These are phyloP conservation scores for Hydrozoanthus tunicans DNA, from an alignment of 64 coral and sea anemone genomes.

Conservation along the genomic window DNA sequence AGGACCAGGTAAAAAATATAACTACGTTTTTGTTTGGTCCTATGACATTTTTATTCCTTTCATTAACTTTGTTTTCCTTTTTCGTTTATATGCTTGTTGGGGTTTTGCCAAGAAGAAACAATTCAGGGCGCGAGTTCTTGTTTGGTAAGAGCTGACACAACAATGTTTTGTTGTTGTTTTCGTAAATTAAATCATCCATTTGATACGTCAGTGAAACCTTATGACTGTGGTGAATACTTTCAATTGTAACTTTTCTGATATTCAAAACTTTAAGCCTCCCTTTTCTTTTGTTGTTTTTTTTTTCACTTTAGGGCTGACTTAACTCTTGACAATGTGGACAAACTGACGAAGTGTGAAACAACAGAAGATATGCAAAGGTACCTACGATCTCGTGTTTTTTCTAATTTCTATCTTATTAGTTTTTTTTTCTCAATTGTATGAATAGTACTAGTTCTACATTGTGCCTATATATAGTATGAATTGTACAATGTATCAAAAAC, in stretches of 20 bases:
- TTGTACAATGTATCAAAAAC: too few relatives aligned
- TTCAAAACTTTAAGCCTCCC: not conserved
- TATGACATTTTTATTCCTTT: not conserved
- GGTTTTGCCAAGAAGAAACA: constrained; percentile 29
- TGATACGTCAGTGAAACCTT: too few relatives aligned
- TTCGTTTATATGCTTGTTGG: not conserved
- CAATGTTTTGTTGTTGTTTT: not conserved
- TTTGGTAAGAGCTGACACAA: constrained; percentile 27
- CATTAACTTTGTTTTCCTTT: not conserved
- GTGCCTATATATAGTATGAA: too few relatives aligned
- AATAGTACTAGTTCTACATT: too few relatives aligned
- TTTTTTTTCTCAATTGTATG: too few relatives aligned
- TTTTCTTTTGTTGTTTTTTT: not conserved
- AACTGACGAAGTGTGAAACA: constrained; percentile 35
- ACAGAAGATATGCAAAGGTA: constrained; percentile 24
- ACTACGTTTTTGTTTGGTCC: not conserved
- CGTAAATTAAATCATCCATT: not conserved
- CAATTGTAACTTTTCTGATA: not conserved
- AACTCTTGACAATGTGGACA: constrained; percentile 30
- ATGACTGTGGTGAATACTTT: too few relatives aligned
- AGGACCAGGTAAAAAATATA: not conserved
- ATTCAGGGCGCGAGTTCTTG: constrained; percentile 40
- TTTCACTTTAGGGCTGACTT: constrained; percentile 43
- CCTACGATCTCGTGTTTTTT: too few relatives aligned
- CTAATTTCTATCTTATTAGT: too few relatives aligned